Percentiles rank a stretch among this genome's conserved stretches.
These are phyloP conservation scores for Drosophila nikananu DNA, from an alignment of 1,140 invertebrate genomes.

Conservation along the genomic window DNA sequence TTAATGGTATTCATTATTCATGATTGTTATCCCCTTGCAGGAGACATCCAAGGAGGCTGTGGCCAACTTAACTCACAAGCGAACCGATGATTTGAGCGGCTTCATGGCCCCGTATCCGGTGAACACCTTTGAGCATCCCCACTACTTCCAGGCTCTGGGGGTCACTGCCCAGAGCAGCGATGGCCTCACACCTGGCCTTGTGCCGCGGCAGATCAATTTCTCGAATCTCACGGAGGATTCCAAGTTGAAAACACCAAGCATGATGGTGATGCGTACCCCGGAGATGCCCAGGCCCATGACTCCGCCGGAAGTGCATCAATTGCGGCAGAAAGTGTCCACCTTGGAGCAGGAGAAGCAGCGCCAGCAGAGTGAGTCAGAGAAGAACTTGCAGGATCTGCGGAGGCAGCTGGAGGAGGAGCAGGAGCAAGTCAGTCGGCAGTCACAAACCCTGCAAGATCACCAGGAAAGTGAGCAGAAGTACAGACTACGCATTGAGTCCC, in stretches of 20 bases:
- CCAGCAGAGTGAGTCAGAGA: slow-evolving; percentile 46
- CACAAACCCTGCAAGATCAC: slow-evolving; percentile 48
- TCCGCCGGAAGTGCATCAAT: slow-evolving; percentile 43
- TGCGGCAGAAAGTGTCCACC: slow-evolving; percentile 38
- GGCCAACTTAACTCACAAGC: slow-evolving; percentile 78
- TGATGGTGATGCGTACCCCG: slow-evolving; percentile 76
- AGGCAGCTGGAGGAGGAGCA: slow-evolving; percentile 49
- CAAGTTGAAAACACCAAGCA: slow-evolving; percentile 84
- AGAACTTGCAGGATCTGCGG: slow-evolving; percentile 38
- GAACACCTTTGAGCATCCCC: slow-evolving; percentile 80
- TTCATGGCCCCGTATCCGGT: slow-evolving; percentile 62
- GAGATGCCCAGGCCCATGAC: slow-evolving; percentile 52
- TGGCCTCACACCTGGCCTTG: slow-evolving; percentile 64
- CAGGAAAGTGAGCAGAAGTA: slow-evolving; percentile 68
- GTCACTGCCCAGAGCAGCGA: slow-evolving; percentile 58
- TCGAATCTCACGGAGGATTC: slow-evolving; percentile 80
- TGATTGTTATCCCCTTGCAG: slow-evolving; percentile 17
- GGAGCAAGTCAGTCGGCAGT: slow-evolving; percentile 55
- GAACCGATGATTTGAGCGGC: slow-evolving; percentile 77
- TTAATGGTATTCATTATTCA: neutral
- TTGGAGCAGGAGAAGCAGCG: slow-evolving; percentile 67
- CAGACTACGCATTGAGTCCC: slow-evolving; percentile 43
- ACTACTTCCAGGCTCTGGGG: slow-evolving; percentile 76
- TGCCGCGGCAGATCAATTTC: slow-evolving; percentile 83
- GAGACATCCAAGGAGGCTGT: slow-evolving; percentile 80